These are phyloP conservation scores for Marronus borbonicus DNA, from an alignment of 2,888 invertebrate genomes.

Conservation along the genomic window DNA sequence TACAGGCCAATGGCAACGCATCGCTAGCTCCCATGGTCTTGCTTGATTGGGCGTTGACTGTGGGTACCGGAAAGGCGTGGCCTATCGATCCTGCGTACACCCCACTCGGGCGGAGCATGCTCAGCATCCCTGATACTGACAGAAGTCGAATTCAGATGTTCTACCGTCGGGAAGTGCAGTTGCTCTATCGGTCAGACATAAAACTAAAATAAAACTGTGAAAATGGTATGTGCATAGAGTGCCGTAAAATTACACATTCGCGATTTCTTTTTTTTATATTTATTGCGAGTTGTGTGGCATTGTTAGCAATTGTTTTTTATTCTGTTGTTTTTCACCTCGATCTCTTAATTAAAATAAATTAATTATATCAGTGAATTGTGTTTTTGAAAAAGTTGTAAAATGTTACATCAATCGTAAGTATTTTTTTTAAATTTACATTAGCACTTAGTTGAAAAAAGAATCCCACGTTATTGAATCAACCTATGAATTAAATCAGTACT, in stretches of 20 bases:
- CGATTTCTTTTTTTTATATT: conserved; percentile 22
- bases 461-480: no score
- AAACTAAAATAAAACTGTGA: conserved; percentile 57
- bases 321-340: neutral
- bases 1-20: conserved; percentile 53
- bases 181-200: conserved; percentile 57
- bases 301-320: conserved; percentile 21
- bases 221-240: conserved; percentile 44
- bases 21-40: conserved; percentile 59
- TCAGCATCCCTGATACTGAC: conserved; percentile 67
- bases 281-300: conserved; percentile 30
- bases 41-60: conserved; percentile 61
- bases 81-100: conserved; percentile 57
- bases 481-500: no score
- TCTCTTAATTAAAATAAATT: conserved; percentile 32
- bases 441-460: no score
- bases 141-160: conserved; percentile 50
- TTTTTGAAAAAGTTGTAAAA: conserved; percentile 24
- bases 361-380: conserved; percentile 24
- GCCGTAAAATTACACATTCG: conserved; percentile 2
- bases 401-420: conserved; percentile 36
- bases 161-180: conserved; percentile 51
- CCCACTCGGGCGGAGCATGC: conserved; percentile 62
- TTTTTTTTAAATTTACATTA: no score
- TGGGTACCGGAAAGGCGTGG: conserved; percentile 60